These are phyloP conservation scores for Prunella fulvescens DNA, from an alignment of 2,113 vertebrate species.

Conservation along the genomic window DNA sequence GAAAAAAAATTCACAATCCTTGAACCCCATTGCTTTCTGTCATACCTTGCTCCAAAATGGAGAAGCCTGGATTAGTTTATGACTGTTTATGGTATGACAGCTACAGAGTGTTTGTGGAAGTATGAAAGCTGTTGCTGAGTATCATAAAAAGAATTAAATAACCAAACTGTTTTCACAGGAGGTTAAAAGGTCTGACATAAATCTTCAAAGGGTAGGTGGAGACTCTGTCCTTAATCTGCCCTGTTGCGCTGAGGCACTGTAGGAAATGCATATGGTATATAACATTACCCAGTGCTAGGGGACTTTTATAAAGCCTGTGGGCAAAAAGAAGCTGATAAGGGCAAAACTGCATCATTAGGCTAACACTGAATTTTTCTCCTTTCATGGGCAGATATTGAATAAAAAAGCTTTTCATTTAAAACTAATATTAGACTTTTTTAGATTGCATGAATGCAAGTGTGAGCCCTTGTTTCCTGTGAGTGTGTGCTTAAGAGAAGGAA, in stretches of 20 bases:
- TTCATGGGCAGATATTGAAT: not conserved
- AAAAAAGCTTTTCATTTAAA: not conserved
- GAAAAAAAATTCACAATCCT: not conserved
- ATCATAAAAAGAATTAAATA: constrained; percentile 50
- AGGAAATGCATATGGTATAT: not conserved
- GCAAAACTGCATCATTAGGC: not conserved
- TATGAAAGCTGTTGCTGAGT: constrained; percentile 35
- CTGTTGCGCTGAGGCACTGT: not conserved
- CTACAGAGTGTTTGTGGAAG: not conserved
- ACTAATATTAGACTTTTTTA: not conserved
- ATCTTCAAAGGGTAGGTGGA: constrained; percentile 24
- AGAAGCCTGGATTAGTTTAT: not conserved
- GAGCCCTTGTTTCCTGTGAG: not conserved
- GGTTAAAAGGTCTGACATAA: constrained; percentile 33
- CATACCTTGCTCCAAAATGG: not conserved
- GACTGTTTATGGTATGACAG: not conserved
- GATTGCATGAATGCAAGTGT: not conserved
- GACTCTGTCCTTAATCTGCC: constrained; percentile 20
- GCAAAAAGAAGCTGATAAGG: not conserved
- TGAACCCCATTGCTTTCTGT: not conserved
- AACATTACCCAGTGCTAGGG: not conserved
- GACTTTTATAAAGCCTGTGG: not conserved
- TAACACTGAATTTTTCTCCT: not conserved
- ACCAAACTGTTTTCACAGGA: constrained; percentile 2
- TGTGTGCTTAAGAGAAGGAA: not conserved